A percentile compares a stretch with the other conserved stretches of the same genome.
These are phyloP conservation scores for Cherax quadricarinatus DNA, from an alignment of 1,140 invertebrate genomes.

Conservation along the genomic window DNA sequence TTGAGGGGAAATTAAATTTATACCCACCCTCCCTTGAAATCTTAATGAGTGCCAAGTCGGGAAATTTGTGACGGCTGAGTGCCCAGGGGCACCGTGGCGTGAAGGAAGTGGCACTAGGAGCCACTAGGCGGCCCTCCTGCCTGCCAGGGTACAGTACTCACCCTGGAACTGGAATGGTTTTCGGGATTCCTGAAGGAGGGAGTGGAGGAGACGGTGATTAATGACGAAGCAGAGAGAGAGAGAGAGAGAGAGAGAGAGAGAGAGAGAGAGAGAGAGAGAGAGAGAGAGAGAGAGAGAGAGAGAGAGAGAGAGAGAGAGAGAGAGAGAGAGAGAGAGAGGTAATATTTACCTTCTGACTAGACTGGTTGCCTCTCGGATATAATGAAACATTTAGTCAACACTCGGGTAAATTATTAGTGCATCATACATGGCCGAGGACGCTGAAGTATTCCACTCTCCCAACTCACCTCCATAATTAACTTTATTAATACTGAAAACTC, in stretches of 20 bases:
- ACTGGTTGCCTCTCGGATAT: no score
- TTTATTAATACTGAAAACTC: no score
- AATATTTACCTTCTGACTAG: no score
- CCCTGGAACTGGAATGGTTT: background rate
- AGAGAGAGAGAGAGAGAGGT: background rate
- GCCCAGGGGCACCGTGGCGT: background rate
- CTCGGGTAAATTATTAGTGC: no score
- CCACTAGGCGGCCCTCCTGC: background rate
- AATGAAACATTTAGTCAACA: no score
- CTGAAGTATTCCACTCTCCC: no score
- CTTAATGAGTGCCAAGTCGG: conserved; percentile 45
- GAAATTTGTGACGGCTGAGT: conserved; percentile 30
- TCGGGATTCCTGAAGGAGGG: background rate
- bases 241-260: background rate
- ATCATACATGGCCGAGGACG: no score
- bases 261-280: conserved; percentile 2
- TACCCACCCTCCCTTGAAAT: conserved; percentile 31
- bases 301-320: no score
- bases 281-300: background rate
- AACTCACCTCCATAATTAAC: no score
- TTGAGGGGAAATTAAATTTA: conserved; percentile 47
- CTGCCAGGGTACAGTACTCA: background rate
- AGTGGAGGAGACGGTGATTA: no score
- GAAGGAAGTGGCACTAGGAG: background rate
- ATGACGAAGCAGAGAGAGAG: background rate